Evolutionary conservation across 1,140 invertebrate genomes (phyloP), one percentile per base, ranked within the genome.

Genomic region (Neuroterus valhalla): DNA sequence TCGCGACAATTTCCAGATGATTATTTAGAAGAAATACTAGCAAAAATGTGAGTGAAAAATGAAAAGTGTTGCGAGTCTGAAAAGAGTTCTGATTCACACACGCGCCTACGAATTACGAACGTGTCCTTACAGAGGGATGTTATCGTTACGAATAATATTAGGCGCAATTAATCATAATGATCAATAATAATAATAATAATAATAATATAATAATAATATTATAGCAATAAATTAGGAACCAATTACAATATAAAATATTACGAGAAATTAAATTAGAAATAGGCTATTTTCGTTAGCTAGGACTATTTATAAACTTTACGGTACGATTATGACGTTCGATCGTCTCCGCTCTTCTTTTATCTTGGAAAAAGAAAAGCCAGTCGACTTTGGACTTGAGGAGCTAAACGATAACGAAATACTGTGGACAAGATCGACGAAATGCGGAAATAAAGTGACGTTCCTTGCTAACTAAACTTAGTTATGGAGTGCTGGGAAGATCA

Each of bases 191-290:
- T 62, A 62, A 38, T 38, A 70, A 66, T 71, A 69, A 67, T 75
- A 81, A 75, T 78, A 81, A 78, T 81, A 83, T 80, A 78, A 52
- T 52, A 52, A 52, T 78, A 84, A 76, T 74, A 81, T 76, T 78
- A 78, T 86, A 85, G 78, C 83, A 88, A 89, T 89, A 89, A 89
- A 88, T 89, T 89, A 89, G 87, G 88, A 89, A 89, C 87, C 87
- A 89, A 85, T 82, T 89, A 89, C 81, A 84, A 87, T 86, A 86
- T 81, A 72, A 88, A 84, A 80, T 82, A 85, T 85, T 82, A 78
- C 78, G 81, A 75, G 75, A 86, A 88, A 86, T 89, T 89, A 87
- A 89, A 87, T 88, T 85, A 87, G 77, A 80, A 66, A 77, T 83
- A 87, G 82, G 72, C 80, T 87, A 84, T 74, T 76, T 82, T 70